These are phyloP conservation scores for Cephus runcator DNA, from an alignment of 2,888 invertebrate species.

Conservation along the genomic window DNA sequence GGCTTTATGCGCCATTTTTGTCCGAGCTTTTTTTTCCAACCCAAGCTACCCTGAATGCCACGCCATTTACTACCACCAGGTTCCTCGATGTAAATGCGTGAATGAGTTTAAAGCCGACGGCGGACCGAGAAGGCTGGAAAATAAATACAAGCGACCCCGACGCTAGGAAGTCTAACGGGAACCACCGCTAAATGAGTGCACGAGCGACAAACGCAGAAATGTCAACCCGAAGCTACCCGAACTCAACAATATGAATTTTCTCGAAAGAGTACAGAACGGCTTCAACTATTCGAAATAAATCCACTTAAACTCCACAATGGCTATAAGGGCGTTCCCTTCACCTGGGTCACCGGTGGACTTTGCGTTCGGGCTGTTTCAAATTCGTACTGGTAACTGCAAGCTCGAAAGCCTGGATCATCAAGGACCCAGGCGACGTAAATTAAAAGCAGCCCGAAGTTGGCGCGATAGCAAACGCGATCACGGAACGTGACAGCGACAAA, in stretches of 20 bases:
- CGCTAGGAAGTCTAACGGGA: neutral
- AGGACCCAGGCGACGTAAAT: too few species aligned
- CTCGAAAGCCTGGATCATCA: too few species aligned
- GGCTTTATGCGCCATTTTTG: neutral
- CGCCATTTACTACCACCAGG: neutral
- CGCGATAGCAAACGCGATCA: too few species aligned
- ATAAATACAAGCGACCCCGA: neutral
- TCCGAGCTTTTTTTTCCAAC: neutral
- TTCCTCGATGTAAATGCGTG: neutral
- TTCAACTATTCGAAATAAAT: neutral
- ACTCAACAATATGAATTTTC: neutral
- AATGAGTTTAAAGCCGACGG: neutral
- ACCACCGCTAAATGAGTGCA: neutral
- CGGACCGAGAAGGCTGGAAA: neutral
- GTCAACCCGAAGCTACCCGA: neutral
- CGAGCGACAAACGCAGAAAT: neutral
- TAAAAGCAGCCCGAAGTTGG: too few species aligned
- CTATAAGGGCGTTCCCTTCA: neutral
- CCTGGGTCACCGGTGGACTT: neutral
- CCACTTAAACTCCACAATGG: neutral
- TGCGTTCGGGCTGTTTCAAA: too few species aligned
- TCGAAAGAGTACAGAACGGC: neutral
- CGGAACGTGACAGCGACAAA: too few species aligned
- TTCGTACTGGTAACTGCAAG: too few species aligned
- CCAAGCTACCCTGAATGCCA: neutral